phyloP scores from a whole-genome alignment of 1,140 invertebrate genomes.

The Zelostemma sp. region DNA sequence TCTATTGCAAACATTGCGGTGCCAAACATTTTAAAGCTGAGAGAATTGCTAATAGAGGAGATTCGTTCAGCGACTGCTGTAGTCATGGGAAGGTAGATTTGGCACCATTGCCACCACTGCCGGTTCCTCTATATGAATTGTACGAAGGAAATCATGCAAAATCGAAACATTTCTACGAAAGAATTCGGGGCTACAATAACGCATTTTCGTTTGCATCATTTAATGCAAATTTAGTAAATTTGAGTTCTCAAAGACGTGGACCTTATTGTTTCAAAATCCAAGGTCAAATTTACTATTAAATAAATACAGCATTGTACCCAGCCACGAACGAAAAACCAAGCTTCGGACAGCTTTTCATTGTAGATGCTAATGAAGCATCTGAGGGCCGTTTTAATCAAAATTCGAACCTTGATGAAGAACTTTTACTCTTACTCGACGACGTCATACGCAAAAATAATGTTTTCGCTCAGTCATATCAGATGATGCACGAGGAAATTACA shows the following conservation, averaged over 20 bases:
- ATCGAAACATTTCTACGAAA: slow-evolving; percentile 22
- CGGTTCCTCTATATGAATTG: slow-evolving; percentile 11
- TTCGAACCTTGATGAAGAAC: slow-evolving; percentile 19
- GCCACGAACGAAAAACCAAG: slow-evolving; percentile 12
- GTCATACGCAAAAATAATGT: slow-evolving; percentile 19
- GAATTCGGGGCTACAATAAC: slow-evolving; percentile 20
- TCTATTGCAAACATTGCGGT: neutral
- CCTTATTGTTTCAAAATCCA: slow-evolving; percentile 27
- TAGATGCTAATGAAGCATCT: slow-evolving; percentile 25
- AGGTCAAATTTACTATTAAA: slow-evolving; percentile 32
- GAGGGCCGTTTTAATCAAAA: slow-evolving; percentile 14
- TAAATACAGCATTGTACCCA: slow-evolving; percentile 27
- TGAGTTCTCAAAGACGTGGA: slow-evolving; percentile 12
- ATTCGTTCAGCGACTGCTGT: slow-evolving; percentile 25
- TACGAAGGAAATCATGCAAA: slow-evolving; percentile 15
- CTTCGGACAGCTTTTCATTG: slow-evolving; percentile 31
- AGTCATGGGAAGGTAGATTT: slow-evolving; percentile 11
- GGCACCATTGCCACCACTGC: slow-evolving; percentile 14
- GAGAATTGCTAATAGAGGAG: slow-evolving; percentile 9
- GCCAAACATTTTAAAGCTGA: slow-evolving; percentile 25
- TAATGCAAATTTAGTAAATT: slow-evolving; percentile 19
- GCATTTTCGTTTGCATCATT: slow-evolving; percentile 28
- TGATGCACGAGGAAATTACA: slow-evolving; percentile 29
- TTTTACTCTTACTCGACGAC: slow-evolving; percentile 18
- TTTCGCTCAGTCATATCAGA: slow-evolving; percentile 30